Conservation (phyloP, 2,888 invertebrate genomes). For the Thumatha senex region DNA sequence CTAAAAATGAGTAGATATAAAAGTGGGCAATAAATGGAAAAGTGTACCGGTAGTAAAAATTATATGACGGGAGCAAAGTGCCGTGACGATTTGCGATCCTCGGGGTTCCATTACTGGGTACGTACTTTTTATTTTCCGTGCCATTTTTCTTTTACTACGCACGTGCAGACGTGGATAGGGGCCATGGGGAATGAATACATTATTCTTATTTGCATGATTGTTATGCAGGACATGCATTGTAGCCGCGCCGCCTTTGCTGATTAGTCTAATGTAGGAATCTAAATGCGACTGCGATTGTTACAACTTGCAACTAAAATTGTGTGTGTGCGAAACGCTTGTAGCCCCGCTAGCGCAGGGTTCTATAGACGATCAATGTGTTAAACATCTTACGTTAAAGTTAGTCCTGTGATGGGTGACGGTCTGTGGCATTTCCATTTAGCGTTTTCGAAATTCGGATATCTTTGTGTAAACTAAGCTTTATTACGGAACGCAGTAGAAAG, state of each 20-base stretch:
- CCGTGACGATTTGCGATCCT: constrained; percentile 41
- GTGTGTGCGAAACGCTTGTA: no score
- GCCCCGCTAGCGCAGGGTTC: no score
- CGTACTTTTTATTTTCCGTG: constrained; percentile 31
- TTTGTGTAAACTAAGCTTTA: no score
- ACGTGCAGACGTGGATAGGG: constrained; percentile 23
- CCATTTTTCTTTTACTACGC: constrained; percentile 32
- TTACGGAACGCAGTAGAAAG: no score
- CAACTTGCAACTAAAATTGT: constrained; percentile 13
- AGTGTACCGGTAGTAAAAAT: constrained; percentile 39
- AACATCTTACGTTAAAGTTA: no score
- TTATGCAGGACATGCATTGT: constrained; percentile 18
- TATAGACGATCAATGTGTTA: no score
- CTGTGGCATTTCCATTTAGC: no score
- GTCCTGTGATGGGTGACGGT: no score
- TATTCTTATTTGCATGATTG: constrained; percentile 35
- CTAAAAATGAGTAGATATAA: constrained; percentile 33
- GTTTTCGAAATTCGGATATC: no score
- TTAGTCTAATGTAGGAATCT: constrained; percentile 23
- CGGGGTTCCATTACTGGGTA: constrained; percentile 32
- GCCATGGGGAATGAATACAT: constrained; percentile 33
- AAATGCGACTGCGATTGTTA: constrained; percentile 19
- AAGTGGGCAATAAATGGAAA: constrained; percentile 38
- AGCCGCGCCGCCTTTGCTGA: constrained; percentile 22
- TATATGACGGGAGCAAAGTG: constrained; percentile 36